phyloP scores from a whole-genome alignment of 2,113 vertebrate species.

The Tretioscincus oriximinensis region DNA sequence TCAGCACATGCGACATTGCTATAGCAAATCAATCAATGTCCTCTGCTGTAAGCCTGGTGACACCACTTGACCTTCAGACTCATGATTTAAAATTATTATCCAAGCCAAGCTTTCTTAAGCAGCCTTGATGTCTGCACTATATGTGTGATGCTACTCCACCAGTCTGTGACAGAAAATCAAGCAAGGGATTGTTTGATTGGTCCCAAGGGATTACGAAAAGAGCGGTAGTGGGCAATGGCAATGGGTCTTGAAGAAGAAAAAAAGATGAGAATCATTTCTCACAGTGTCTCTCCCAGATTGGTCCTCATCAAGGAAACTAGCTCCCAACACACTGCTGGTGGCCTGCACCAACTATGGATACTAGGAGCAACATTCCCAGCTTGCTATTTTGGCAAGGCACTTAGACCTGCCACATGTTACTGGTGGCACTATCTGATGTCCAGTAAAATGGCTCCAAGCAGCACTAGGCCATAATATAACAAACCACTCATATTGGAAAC shows the following conservation, averaged over 20 bases:
- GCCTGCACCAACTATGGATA: too few relatives aligned
- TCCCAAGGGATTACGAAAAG: neutral
- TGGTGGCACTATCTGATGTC: too few relatives aligned
- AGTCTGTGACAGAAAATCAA: constrained; percentile 23
- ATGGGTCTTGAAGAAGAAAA: neutral
- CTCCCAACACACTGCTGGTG: too few relatives aligned
- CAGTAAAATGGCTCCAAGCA: too few relatives aligned
- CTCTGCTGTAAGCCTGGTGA: neutral
- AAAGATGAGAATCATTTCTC: neutral
- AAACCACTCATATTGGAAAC: neutral
- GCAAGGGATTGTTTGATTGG: neutral
- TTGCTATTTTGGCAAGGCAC: too few relatives aligned
- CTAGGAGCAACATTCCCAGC: too few relatives aligned
- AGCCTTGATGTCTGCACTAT: constrained; percentile 2
- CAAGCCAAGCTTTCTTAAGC: constrained; percentile 9
- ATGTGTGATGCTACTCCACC: neutral
- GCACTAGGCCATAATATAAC: too few relatives aligned
- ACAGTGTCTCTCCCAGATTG: too few relatives aligned
- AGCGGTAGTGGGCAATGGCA: neutral
- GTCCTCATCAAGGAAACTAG: too few relatives aligned
- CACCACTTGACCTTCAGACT: constrained; percentile 24
- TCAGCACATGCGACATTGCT: neutral
- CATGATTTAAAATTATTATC: constrained; percentile 19
- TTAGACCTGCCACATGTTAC: too few relatives aligned
- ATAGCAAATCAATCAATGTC: constrained; percentile 9